Conservation (phyloP, 1,140 invertebrate genomes). For the Philotrypesis tridentata region DNA sequence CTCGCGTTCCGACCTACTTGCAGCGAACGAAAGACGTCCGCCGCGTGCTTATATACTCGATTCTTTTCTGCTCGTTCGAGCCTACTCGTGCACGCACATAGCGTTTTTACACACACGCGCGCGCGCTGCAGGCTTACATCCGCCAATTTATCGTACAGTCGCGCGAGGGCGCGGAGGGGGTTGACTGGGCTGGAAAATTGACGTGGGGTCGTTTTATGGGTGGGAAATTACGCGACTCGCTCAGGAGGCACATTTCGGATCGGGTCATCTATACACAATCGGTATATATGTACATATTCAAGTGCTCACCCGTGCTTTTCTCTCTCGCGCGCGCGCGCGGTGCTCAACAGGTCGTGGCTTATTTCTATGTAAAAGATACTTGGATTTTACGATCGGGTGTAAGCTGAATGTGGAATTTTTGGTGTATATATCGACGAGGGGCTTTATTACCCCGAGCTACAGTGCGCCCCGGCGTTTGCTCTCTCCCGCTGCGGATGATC, state of each 20-base stretch:
- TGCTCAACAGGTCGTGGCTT: neutral
- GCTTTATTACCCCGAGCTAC: neutral
- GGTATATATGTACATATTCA: neutral
- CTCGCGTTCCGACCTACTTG: slow-evolving; percentile 14
- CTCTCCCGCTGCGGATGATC: no score
- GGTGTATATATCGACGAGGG: neutral
- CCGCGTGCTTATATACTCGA: no score
- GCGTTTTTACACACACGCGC: no score
- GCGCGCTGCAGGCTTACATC: no score
- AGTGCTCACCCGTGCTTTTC: neutral
- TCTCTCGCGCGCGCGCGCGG: no score
- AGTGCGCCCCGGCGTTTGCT: neutral
- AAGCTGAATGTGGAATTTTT: neutral
- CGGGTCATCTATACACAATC: neutral
- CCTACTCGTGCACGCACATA: no score
- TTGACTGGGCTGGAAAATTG: no score
- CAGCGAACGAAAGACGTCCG: neutral
- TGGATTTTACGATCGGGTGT: neutral
- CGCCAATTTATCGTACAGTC: no score
- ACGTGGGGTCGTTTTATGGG: neutral
- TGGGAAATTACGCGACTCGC: neutral
- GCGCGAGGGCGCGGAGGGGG: no score
- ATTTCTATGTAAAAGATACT: neutral
- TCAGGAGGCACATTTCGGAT: neutral
- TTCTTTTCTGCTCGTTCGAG: neutral